These are phyloP conservation scores for Apis florea DNA, from an alignment of 1,140 invertebrate genomes.

Conservation along the genomic window DNA sequence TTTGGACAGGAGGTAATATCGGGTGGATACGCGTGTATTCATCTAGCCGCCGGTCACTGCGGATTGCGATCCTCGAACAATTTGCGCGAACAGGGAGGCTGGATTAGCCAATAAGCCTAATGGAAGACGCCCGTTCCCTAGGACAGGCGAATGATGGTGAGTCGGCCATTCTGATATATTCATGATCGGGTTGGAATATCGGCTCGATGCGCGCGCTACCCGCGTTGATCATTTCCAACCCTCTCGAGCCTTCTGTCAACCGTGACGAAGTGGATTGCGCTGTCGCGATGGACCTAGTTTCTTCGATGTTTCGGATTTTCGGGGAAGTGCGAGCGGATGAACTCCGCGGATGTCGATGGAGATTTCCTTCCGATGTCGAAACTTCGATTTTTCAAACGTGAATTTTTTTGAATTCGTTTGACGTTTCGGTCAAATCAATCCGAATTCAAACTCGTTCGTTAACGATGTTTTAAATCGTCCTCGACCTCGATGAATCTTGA, in stretches of 20 bases:
- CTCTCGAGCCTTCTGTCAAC: background rate
- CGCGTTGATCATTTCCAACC: slow-evolving; percentile 20
- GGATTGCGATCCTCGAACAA: slow-evolving; percentile 53
- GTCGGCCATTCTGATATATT: slow-evolving; percentile 22
- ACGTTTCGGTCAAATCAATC: too few relatives aligned
- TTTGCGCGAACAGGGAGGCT: slow-evolving; percentile 41
- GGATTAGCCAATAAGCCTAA: slow-evolving; percentile 64
- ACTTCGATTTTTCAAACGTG: too few relatives aligned
- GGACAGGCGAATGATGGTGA: slow-evolving; percentile 41
- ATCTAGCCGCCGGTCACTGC: slow-evolving; percentile 46
- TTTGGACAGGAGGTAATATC: slow-evolving; percentile 42
- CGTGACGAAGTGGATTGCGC: background rate
- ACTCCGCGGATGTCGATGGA: too few relatives aligned
- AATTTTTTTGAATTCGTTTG: too few relatives aligned
- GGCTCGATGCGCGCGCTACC: background rate
- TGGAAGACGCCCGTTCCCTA: slow-evolving; percentile 61
- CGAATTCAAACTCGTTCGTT: too few relatives aligned
- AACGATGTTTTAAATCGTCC: too few relatives aligned
- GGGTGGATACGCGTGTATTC: slow-evolving; percentile 60
- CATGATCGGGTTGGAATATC: slow-evolving; percentile 43
- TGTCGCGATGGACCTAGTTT: background rate
- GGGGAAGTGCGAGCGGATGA: background rate
- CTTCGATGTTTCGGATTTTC: background rate
- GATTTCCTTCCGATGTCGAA: too few relatives aligned
- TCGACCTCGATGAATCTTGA: too few relatives aligned